Evolutionary conservation across 2,113 vertebrate genomes (phyloP).

Genomic region (Mormyrus iriodes): DNA sequence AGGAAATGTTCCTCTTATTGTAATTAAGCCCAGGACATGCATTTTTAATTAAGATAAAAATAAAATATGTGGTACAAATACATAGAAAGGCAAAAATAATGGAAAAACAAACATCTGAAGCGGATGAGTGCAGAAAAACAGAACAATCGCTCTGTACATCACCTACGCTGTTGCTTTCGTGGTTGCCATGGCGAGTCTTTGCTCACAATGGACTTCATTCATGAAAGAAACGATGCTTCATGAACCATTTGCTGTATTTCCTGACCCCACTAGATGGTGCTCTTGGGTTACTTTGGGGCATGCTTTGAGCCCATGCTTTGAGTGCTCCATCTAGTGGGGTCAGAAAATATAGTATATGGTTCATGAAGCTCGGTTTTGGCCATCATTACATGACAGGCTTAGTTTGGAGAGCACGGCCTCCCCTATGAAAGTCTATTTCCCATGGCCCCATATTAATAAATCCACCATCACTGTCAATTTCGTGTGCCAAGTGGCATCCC

Average conservation of each 20-base stretch:
- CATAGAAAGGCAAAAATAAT: background rate
- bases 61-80: constrained; percentile 1
- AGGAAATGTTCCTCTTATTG: background rate
- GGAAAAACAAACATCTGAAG: constrained; percentile 6
- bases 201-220: constrained; percentile 24
- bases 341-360: background rate
- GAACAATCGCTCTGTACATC: background rate
- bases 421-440: background rate
- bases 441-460: constrained; percentile 9
- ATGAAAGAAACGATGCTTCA: constrained; percentile 8
- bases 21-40: background rate
- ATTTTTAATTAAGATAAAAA: constrained; percentile 4
- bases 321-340: background rate
- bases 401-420: background rate
- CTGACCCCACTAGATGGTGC: background rate
- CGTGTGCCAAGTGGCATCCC: background rate
- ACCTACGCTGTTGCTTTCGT: constrained; percentile 17
- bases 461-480: background rate
- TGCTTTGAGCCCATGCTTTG: background rate
- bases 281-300: background rate
- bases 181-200: constrained; percentile 40
- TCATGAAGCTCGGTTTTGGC: background rate
- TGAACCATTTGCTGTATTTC: background rate
- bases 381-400: background rate
- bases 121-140: background rate